A percentile compares a stretch with the other conserved stretches of the same genome.
Evolutionary conservation across 2,113 vertebrate genomes (phyloP).

Genomic region (Aspiorhynchus laticeps): DNA sequence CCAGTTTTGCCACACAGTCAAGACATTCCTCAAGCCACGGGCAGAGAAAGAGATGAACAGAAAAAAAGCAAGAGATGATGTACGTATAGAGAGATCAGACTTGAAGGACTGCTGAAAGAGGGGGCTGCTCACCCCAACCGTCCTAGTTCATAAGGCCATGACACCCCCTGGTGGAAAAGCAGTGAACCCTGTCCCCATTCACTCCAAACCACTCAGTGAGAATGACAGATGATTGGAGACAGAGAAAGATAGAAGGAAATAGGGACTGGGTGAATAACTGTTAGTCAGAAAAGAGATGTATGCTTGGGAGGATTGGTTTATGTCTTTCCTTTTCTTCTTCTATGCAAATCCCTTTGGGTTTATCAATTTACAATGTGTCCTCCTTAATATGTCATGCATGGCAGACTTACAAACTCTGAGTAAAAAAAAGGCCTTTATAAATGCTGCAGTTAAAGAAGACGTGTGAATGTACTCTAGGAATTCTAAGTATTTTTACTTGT

Average conservation of each 20-base stretch:
- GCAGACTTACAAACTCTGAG: slow-evolving; percentile 42
- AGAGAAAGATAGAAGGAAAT: slow-evolving; percentile 36
- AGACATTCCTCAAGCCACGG: slow-evolving; percentile 49
- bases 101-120: slow-evolving; percentile 16
- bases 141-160: slow-evolving; percentile 62
- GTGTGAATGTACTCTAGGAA: slow-evolving; percentile 56
- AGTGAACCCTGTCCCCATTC: slow-evolving; percentile 54
- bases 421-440: slow-evolving; percentile 57
- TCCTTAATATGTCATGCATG: slow-evolving; percentile 41
- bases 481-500: slow-evolving; percentile 55
- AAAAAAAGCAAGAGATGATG: not conserved
- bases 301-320: slow-evolving; percentile 4
- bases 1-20: slow-evolving; percentile 55
- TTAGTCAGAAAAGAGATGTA: slow-evolving; percentile 18
- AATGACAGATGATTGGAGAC: slow-evolving; percentile 47
- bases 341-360: slow-evolving; percentile 37
- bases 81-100: slow-evolving; percentile 16
- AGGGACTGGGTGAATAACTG: slow-evolving; percentile 23
- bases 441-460: slow-evolving; percentile 49
- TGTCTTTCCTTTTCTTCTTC: slow-evolving; percentile 12
- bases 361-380: slow-evolving; percentile 45
- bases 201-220: slow-evolving; percentile 44
- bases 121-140: slow-evolving; percentile 40
- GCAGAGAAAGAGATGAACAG: not conserved
- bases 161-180: slow-evolving; percentile 67